Evolutionary conservation across 2,888 invertebrate genomes (phyloP), one percentile per base, ranked within the genome.

Genomic region (Thera britannica): DNA sequence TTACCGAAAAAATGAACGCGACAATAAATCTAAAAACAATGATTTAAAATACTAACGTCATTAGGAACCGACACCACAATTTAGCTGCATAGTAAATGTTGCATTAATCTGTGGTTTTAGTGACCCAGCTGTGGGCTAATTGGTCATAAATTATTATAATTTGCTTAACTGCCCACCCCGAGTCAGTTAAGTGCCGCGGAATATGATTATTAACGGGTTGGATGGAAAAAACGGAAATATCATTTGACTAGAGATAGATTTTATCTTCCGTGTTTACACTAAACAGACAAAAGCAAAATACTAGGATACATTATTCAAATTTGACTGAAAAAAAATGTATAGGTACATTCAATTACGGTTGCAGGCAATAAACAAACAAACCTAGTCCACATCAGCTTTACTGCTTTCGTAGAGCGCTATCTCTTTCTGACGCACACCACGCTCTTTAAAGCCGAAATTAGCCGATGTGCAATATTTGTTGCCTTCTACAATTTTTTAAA

Each of bases 131-230:
- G 78, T 71, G 74, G 71, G 75, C 82, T 89, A 90, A 89, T 89
- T 89, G 90, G 85, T 81, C 81, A 77, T 90, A 89, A 90, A 89
- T 90, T 89, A 89, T 84, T 73, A 86, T 89, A 88, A 89, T 89
- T 84, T 82, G 85, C 83, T 83, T 77, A 72, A 77, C 79, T 83
- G 81, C 84, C 80, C 81, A 86, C 84, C 86, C 83, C 75, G 75
- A 70, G 73, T 71, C 72, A 71, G 75, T 78, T 82, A 77, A 79
- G 75, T 77, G 76, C 75, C 72, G 76, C 78, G 77, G 81, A 80
- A 83, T 83, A 78, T 82, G 80, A 81, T 79, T 82, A 83, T 84
- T 78, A 79, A 78, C 69, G 75, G 71, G 73, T 57, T 81, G 76
- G 76, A 79, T 79, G 79, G 79, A 81, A 79, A 77, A 73, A 72